Evolutionary conservation across 1,140 invertebrate genomes (phyloP), one percentile per base, ranked within the genome.

Genomic region (Drosophila sechellia): DNA sequence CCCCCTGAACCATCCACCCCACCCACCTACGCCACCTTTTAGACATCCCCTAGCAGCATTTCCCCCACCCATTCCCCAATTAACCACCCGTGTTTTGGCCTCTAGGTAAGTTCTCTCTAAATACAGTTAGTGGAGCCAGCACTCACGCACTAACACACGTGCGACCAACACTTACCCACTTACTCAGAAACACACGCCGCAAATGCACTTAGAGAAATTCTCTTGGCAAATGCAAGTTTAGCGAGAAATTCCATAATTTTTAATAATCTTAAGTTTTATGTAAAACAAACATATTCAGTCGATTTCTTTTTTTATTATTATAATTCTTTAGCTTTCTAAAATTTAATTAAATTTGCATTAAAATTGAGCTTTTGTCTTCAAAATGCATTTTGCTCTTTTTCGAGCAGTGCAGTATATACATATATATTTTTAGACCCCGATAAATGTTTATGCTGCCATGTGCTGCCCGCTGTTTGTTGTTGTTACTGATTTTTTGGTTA

Each of bases 371-470:
- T 2, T n/a, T 42, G 2, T 2, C 5, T 15, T 5, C n/a, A 13
- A 40, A 40, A 40, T 15, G 4, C 4, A 2, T 15, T 2, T 8
- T 5, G 5, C n/a, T 5, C 6, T 42, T 34, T 50, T 31, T 54
- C 15, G 12, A 2, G 2, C 61, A 55, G 48, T 70, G 61, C 4
- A 37, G 2, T 25, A 13, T 54, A 70, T 80, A 58, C 72, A 13
- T 54, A 70, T 80, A 58, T 77, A 86, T 78, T 81, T 81, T 69
- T 81, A 71, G 75, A 70, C 35, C 17, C 57, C 57, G 54, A 34
- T 53, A 52, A 60, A 77, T 77, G 72, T 85, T 81, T 68, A 87
- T 86, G 83, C 83, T 85, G 77, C 83, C 78, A 86, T 86, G 73
- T 81, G 81, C 77, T 43, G 61, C 40, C 39, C 73, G 50, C 40